These are phyloP conservation scores for Salarias fasciatus DNA, from an alignment of 2,797 vertebrate species.

Conservation along the genomic window DNA sequence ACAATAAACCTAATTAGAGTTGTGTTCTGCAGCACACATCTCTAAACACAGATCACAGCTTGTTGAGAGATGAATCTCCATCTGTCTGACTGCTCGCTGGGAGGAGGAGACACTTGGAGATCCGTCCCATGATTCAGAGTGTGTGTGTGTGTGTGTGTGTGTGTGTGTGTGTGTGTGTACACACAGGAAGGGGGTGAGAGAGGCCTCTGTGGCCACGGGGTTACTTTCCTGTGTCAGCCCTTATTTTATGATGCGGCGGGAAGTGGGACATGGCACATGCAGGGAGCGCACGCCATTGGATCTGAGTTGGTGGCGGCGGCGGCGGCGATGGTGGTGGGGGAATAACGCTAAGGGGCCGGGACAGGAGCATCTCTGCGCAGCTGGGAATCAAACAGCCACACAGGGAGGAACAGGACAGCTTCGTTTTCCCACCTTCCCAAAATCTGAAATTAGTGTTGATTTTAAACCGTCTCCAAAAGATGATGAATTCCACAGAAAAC, in stretches of 20 bases:
- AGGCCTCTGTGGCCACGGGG: constrained; percentile 49
- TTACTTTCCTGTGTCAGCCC: constrained; percentile 57
- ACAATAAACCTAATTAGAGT: constrained; percentile 81
- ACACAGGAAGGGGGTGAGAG: neutral
- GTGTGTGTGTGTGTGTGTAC: neutral
- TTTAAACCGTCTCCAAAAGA: constrained; percentile 5
- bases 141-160: neutral
- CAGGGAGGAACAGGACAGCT: constrained; percentile 25
- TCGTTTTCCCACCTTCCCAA: neutral
- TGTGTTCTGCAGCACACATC: constrained; percentile 74
- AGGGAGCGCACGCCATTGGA: constrained; percentile 47
- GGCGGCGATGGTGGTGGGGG: neutral
- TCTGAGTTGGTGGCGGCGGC: constrained; percentile 35
- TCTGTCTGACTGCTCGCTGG: constrained; percentile 71
- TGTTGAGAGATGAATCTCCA: constrained; percentile 79
- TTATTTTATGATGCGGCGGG: constrained; percentile 62
- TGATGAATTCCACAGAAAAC: constrained; percentile 17
- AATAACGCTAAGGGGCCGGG: constrained; percentile 51
- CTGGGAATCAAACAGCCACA: constrained; percentile 43
- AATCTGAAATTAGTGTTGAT: constrained; percentile 6
- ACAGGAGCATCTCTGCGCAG: constrained; percentile 57
- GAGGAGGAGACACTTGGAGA: constrained; percentile 64
- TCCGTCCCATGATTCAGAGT: constrained; percentile 50
- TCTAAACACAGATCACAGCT: constrained; percentile 80
- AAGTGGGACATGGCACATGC: constrained; percentile 61